phyloP scores from a whole-genome alignment of 2,113 vertebrate genomes.

The Delphinapterus leucas region DNA sequence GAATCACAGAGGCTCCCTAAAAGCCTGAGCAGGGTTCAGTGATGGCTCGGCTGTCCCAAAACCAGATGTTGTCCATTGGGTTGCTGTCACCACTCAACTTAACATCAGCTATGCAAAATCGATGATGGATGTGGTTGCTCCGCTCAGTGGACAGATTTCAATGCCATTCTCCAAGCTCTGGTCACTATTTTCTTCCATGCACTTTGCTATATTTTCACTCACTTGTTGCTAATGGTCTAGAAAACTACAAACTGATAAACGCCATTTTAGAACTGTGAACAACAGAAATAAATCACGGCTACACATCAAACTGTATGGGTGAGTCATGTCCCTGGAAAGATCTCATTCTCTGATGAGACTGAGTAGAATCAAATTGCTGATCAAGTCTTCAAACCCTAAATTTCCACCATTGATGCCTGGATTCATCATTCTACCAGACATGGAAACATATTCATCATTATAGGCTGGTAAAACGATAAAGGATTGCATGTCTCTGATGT shows the following conservation, averaged over 20 bases:
- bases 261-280: not conserved
- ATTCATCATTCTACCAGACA: not conserved
- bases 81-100: not conserved
- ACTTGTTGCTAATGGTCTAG: not conserved
- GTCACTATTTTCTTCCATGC: not conserved
- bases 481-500: not conserved
- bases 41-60: not conserved
- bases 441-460: not conserved
- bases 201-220: not conserved
- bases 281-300: not conserved
- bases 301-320: not conserved
- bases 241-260: not conserved
- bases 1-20: not conserved
- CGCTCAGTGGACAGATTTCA: not conserved
- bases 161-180: not conserved
- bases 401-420: not conserved
- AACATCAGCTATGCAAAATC: not conserved
- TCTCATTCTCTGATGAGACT: not conserved
- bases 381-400: not conserved
- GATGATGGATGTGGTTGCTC: not conserved
- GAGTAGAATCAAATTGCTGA: not conserved
- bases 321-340: not conserved
- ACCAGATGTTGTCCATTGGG: not conserved
- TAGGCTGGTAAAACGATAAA: not conserved
- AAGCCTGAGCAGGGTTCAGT: not conserved